Conservation (phyloP, 2,797 vertebrate species). For the Galagoides demidoff region DNA sequence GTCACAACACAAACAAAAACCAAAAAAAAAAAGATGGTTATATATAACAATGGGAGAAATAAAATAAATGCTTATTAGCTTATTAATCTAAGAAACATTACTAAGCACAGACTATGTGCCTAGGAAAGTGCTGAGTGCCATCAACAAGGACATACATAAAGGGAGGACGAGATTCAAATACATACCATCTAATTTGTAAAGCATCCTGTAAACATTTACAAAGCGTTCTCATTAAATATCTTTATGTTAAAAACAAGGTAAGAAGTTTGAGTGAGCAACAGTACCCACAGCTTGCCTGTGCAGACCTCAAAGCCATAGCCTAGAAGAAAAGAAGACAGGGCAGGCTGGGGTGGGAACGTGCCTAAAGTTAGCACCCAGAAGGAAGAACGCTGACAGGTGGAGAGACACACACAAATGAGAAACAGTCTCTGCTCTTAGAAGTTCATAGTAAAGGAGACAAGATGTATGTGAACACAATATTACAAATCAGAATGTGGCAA, state of each 20-base stretch:
- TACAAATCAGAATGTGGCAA: neutral
- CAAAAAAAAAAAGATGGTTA: neutral
- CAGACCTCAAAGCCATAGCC: neutral
- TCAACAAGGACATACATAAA: neutral
- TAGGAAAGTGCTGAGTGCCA: neutral
- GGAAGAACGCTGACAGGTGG: neutral
- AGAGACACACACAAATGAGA: neutral
- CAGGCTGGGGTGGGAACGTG: neutral
- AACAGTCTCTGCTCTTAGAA: neutral
- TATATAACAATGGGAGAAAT: neutral
- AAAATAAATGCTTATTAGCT: constrained; percentile 27
- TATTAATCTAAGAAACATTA: neutral
- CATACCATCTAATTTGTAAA: neutral
- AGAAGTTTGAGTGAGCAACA: neutral
- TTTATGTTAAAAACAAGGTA: neutral
- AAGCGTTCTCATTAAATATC: neutral
- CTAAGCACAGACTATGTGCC: neutral
- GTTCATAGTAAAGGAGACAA: neutral
- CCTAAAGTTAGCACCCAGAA: neutral
- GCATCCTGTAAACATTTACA: neutral
- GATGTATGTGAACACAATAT: neutral
- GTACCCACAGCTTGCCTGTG: neutral
- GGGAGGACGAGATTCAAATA: neutral
- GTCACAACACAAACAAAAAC: no score
- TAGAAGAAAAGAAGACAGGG: neutral